Conservation (phyloP, 2,113 vertebrate species). For the Macrotus californicus region DNA sequence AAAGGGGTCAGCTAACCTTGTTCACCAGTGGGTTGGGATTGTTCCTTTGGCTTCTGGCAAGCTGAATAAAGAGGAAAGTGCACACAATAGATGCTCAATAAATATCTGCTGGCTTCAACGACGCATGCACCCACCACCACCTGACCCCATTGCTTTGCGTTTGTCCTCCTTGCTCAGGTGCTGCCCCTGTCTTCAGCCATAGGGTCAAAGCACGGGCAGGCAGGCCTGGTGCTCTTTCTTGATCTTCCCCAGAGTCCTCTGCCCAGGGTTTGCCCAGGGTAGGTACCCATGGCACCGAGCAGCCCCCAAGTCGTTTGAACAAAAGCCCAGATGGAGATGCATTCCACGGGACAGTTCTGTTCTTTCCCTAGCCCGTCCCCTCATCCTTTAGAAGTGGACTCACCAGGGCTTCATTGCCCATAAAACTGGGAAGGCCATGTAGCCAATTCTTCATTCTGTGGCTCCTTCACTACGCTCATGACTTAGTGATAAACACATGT, state of each 20-base stretch:
- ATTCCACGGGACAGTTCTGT: accelerated
- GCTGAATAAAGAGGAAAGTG: neutral
- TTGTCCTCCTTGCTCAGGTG: neutral
- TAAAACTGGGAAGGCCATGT: neutral
- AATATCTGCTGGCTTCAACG: accelerated
- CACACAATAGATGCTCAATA: neutral
- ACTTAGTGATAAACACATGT: neutral
- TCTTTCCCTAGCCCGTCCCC: neutral
- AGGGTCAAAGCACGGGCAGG: accelerated
- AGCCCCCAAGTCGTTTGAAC: neutral
- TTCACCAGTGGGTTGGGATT: neutral
- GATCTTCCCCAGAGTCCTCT: neutral
- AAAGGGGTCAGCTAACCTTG: neutral
- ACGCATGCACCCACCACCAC: accelerated
- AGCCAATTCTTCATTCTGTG: neutral
- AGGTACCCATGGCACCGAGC: neutral
- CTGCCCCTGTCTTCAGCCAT: neutral
- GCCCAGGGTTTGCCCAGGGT: neutral
- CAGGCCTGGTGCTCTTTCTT: neutral
- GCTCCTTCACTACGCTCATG: neutral
- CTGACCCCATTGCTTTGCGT: accelerated
- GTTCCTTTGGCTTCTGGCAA: neutral
- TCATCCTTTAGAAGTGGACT: neutral
- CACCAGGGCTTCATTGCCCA: neutral
- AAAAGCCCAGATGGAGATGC: neutral